A percentile compares a stretch with the other conserved stretches of the same genome.
These are phyloP conservation scores for Pyrrhosoma nymphula DNA, from an alignment of 2,888 invertebrate genomes.

Conservation along the genomic window DNA sequence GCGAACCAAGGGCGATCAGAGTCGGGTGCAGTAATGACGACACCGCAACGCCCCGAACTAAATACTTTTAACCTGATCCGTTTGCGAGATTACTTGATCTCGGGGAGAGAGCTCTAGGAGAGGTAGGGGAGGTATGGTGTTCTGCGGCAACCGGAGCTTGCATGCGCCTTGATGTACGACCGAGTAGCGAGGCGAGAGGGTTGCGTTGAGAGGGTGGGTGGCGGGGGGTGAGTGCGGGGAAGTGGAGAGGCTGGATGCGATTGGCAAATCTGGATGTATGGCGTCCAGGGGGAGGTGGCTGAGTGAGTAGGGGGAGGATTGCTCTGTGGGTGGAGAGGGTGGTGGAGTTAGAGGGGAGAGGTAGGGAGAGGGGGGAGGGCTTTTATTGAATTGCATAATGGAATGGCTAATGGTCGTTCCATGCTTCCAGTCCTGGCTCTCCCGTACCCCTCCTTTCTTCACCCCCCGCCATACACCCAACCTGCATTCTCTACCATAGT, in stretches of 20 bases:
- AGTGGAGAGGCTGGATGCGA: slow-evolving; percentile 39
- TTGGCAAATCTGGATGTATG: slow-evolving; percentile 66
- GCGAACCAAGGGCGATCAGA: not conserved
- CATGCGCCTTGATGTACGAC: slow-evolving; percentile 3
- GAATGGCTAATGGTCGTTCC: slow-evolving; percentile 67
- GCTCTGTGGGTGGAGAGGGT: too few relatives aligned
- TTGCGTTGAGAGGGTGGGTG: not conserved
- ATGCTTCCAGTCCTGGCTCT: slow-evolving; percentile 62
- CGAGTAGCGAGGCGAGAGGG: not conserved
- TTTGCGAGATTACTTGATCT: not conserved
- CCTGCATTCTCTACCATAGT: not conserved
- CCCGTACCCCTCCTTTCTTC: not conserved
- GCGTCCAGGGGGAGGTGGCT: not conserved
- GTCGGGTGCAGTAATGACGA: not conserved
- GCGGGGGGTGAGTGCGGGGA: not conserved
- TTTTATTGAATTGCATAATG: slow-evolving; percentile 67
- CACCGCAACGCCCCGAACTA: not conserved
- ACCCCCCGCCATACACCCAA: not conserved
- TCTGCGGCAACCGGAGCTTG: not conserved
- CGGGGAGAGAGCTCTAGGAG: not conserved
- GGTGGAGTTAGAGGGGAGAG: too few relatives aligned
- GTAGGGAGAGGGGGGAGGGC: not conserved
- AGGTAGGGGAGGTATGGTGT: not conserved
- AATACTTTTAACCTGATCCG: not conserved
- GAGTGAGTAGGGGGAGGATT: not conserved